Conservation (phyloP, 2,113 vertebrate genomes). For the Phrynocephalus versicolor region DNA sequence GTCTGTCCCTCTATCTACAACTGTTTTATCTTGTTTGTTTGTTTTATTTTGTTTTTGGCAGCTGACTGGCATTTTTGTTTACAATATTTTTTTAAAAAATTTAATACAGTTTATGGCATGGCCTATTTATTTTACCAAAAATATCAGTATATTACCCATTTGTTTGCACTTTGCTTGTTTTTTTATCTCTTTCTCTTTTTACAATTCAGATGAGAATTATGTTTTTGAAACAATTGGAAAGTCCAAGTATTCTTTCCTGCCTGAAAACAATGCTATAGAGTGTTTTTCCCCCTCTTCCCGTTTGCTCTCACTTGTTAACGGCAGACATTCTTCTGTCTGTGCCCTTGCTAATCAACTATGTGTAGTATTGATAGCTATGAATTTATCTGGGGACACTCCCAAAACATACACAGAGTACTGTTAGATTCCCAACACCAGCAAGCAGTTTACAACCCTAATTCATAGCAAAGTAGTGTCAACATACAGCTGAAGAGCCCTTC, state of each 20-base stretch:
- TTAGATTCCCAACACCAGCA: background rate
- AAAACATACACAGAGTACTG: background rate
- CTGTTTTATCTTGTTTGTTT: too few relatives aligned
- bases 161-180: background rate
- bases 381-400: background rate
- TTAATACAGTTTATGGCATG: background rate
- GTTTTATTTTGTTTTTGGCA: too few relatives aligned
- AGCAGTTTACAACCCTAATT: background rate
- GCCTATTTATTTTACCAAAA: background rate
- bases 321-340: background rate
- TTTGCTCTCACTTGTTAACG: background rate
- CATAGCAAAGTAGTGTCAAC: background rate
- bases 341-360: background rate
- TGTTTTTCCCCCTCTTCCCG: background rate
- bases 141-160: background rate
- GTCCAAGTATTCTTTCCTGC: background rate
- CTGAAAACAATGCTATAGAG: background rate
- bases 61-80: too few relatives aligned
- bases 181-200: background rate
- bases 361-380: rapidly evolving
- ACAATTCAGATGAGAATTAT: background rate
- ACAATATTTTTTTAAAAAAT: too few relatives aligned
- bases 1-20: too few relatives aligned
- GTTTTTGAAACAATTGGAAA: background rate
- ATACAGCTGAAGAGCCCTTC: background rate